phyloP scores from a whole-genome alignment of 2,113 vertebrate genomes.

The Psilopogon haemacephalus region DNA sequence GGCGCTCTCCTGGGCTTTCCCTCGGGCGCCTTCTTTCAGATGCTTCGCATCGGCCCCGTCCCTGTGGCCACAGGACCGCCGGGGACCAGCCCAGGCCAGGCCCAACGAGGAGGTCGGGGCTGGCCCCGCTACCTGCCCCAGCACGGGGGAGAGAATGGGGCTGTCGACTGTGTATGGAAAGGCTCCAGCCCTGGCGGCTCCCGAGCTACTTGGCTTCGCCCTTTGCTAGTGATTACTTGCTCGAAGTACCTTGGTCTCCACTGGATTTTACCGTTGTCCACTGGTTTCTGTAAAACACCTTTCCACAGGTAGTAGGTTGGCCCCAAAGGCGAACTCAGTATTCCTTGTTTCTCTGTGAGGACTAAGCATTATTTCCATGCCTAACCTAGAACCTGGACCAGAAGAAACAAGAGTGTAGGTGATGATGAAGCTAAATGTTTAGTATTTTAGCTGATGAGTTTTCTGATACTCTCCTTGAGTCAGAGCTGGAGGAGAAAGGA shows the following conservation, averaged over 20 bases:
- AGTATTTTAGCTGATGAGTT: neutral
- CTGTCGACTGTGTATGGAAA: accelerated
- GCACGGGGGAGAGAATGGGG: accelerated
- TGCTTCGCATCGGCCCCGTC: conserved; percentile 71
- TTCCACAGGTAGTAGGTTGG: accelerated
- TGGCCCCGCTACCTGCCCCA: too few species aligned
- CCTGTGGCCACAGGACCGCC: conserved; percentile 34
- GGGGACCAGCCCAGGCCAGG: too few species aligned
- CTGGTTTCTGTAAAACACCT: neutral
- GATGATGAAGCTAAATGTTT: neutral
- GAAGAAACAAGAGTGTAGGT: neutral
- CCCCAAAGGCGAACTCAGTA: neutral
- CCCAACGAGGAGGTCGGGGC: too few species aligned
- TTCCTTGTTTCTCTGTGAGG: neutral
- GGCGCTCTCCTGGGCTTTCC: conserved; percentile 23
- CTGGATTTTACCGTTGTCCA: accelerated
- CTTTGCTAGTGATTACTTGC: neutral
- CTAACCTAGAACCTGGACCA: neutral
- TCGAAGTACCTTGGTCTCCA: too few species aligned
- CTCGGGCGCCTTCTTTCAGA: conserved; percentile 72
- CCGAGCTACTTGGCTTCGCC: neutral
- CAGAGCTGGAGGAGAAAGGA: neutral
- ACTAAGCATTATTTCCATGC: neutral
- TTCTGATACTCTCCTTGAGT: neutral
- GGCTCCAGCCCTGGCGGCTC: too few species aligned